Evolutionary conservation across 2,113 vertebrate species (phyloP), one percentile per base, ranked within the genome.

Genomic region (Coracopsis vasa): DNA sequence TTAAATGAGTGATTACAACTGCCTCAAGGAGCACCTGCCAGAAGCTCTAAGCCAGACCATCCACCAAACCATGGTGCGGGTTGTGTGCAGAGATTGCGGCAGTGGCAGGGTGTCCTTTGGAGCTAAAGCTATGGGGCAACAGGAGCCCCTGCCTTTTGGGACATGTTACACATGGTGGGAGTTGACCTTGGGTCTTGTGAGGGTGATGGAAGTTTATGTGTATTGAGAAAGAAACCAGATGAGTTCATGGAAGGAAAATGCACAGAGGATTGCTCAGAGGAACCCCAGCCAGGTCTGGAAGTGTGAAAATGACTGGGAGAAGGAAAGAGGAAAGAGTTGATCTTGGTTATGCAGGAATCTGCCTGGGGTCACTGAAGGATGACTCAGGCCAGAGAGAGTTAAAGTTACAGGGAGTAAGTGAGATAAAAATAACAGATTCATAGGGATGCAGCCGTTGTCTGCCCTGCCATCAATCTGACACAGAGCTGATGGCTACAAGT

Each of bases 11-110:
- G 80, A 92, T 96, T 71, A 69, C 2, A 3, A 51, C 65, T 93
- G 94, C 80, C 65, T 94, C 56, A 37, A 71, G 54, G 60, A 90
- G 41, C 47, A 94, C 90, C 88, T 95, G 90, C 86, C 86, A 92
- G 84, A 93, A 88, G 64, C 77, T 78, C 47, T 70, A 53, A 25
- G 67, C 62, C 86, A 95, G 42, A 50, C 25, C 50, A 88, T 58
- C 67, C 47, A 69, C 48, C 72, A 92, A 54, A 65, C 19, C 25
- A 7, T n/a, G 20, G n/a, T 19, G 10, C 15, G 16, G 9, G 1
- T 7, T 45, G 31, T 2, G n/a, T 60, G 50, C 56, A n/a, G 56
- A 58, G 56, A 35, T 35, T 35, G 29, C 27, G 69, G 1, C 20
- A 69, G 48, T 79, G 51, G 23, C 47, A 91, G 42, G 29, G 10